These are phyloP conservation scores for Oxyura jamaicensis DNA, from an alignment of 2,113 vertebrate species.

Conservation along the genomic window DNA sequence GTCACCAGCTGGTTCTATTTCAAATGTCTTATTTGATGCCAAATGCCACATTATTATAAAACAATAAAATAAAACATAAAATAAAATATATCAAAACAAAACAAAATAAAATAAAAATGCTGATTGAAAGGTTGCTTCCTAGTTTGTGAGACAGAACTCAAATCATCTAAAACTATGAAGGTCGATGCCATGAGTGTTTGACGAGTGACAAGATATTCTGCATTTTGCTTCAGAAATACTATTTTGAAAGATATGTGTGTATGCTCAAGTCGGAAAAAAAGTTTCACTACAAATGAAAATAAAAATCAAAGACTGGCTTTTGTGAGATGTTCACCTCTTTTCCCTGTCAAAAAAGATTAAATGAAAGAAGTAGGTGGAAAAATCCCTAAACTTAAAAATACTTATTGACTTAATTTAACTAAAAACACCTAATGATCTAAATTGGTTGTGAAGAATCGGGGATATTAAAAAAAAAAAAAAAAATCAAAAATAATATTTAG, in stretches of 20 bases:
- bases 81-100: too few relatives aligned
- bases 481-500: background rate
- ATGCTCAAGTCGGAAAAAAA: background rate
- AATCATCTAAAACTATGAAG: background rate
- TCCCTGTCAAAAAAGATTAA: background rate
- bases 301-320: background rate
- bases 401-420: background rate
- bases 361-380: background rate
- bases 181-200: background rate
- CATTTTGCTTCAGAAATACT: background rate
- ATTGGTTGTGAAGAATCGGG: background rate
- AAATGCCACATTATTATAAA: background rate
- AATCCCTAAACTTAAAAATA: background rate
- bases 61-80: background rate
- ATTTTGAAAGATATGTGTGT: background rate
- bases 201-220: constrained; percentile 1
- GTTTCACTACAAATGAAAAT: background rate
- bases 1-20: constrained; percentile 19
- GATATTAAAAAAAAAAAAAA: background rate
- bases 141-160: background rate
- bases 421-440: background rate
- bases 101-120: too few relatives aligned
- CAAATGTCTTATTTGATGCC: background rate
- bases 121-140: constrained; percentile 2
- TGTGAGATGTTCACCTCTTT: background rate